Evolutionary conservation across 1,140 invertebrate genomes (phyloP).

Genomic region (Maniola jurtina): DNA sequence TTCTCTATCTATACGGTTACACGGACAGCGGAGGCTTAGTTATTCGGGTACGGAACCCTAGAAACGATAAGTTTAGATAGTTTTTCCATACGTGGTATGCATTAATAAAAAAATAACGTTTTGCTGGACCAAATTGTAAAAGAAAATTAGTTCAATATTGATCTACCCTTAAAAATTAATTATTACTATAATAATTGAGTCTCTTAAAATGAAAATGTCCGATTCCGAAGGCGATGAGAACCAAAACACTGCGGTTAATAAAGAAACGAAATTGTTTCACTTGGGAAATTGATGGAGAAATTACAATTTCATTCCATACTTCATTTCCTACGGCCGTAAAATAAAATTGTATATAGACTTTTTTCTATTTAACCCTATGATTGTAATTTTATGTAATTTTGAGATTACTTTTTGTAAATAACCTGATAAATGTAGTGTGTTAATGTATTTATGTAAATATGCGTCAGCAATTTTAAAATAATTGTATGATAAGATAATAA

Average conservation of each 20-base stretch:
- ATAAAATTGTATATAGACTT: background rate
- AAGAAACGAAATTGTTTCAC: background rate
- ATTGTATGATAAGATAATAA: too few species aligned
- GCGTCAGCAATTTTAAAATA: too few species aligned
- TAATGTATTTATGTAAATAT: slow-evolving; percentile 30
- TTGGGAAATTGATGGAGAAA: slow-evolving; percentile 6
- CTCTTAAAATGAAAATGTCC: background rate
- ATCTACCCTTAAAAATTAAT: background rate
- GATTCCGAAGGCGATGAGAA: background rate
- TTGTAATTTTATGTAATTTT: background rate
- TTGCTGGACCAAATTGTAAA: too few species aligned
- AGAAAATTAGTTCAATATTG: background rate
- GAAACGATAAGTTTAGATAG: too few species aligned
- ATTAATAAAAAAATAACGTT: too few species aligned
- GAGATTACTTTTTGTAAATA: background rate
- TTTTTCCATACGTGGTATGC: too few species aligned
- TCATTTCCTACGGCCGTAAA: background rate
- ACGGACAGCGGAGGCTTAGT: too few species aligned
- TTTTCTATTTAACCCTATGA: background rate
- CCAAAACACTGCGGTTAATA: background rate
- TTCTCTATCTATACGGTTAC: too few species aligned
- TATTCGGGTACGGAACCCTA: too few species aligned
- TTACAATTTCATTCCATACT: slow-evolving; percentile 1
- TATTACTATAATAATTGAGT: background rate
- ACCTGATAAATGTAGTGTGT: background rate